These are phyloP conservation scores for Yponomeuta sedellus DNA, from an alignment of 2,888 invertebrate genomes.

Conservation along the genomic window DNA sequence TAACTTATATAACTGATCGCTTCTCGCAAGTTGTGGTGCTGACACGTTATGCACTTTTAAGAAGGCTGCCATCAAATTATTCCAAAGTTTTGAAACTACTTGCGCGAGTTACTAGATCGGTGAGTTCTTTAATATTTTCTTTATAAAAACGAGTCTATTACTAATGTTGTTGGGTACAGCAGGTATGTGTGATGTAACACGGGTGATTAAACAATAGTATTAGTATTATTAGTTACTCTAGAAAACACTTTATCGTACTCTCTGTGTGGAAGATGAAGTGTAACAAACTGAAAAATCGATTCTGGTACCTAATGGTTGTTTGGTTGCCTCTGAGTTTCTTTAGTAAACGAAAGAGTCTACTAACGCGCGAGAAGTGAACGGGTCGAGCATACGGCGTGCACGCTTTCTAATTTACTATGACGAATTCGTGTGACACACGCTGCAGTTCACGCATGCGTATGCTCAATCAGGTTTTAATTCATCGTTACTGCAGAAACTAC, in stretches of 20 bases:
- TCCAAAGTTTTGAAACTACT: not conserved
- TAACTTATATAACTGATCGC: too few relatives aligned
- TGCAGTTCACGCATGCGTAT: conserved; percentile 32
- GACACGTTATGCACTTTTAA: not conserved
- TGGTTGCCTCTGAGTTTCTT: too few relatives aligned
- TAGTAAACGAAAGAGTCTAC: not conserved
- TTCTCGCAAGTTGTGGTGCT: not conserved
- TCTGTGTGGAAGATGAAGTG: too few relatives aligned
- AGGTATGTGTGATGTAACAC: not conserved
- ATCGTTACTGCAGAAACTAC: not conserved
- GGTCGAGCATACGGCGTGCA: conserved; percentile 34
- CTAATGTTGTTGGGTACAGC: not conserved
- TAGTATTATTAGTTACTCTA: not conserved
- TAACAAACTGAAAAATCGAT: too few relatives aligned
- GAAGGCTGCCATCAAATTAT: not conserved
- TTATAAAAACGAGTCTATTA: not conserved
- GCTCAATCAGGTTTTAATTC: not conserved
- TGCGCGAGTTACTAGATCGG: conserved; percentile 9
- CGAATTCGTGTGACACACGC: conserved; percentile 34
- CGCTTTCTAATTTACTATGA: conserved; percentile 70
- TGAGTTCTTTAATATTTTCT: conserved; percentile 10
- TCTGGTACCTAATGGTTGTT: too few relatives aligned
- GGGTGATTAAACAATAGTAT: conserved; percentile 12
- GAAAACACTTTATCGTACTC: too few relatives aligned
- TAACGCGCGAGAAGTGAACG: not conserved